Evolutionary conservation across 2,113 vertebrate species (phyloP).

Genomic region (Pantherophis guttatus): DNA sequence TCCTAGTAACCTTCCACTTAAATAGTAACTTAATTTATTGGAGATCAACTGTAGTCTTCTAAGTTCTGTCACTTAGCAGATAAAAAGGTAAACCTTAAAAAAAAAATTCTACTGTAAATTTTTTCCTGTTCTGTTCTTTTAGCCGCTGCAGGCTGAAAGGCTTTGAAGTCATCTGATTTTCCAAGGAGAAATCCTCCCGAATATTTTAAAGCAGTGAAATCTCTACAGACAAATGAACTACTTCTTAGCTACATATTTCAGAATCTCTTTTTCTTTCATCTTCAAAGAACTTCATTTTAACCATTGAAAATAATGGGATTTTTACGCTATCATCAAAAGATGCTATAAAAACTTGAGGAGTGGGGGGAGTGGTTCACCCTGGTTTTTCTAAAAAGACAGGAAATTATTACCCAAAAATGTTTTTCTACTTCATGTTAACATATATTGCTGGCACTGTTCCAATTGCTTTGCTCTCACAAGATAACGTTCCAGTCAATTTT

Average conservation of each 20-base stretch:
- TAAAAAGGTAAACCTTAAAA: background rate
- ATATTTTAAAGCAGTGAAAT: background rate
- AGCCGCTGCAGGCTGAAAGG: background rate
- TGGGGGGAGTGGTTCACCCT: background rate
- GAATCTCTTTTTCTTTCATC: background rate
- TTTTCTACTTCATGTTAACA: background rate
- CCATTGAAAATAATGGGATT: background rate
- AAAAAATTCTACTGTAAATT: background rate
- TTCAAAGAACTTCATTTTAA: background rate
- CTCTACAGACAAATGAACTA: background rate
- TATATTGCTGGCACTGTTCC: background rate
- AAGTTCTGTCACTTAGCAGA: background rate
- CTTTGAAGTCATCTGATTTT: background rate
- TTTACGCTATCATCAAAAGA: background rate
- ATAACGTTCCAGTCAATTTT: background rate
- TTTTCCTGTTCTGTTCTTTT: background rate
- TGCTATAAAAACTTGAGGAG: background rate
- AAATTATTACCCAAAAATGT: background rate
- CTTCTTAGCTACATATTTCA: background rate
- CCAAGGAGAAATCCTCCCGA: background rate
- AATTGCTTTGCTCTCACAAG: background rate
- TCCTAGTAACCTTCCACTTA: background rate
- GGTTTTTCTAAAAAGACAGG: background rate
- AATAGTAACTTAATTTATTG: background rate
- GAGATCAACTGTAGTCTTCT: background rate